phyloP scores from a whole-genome alignment of 2,888 invertebrate species.

The Leptopilina myrica region DNA sequence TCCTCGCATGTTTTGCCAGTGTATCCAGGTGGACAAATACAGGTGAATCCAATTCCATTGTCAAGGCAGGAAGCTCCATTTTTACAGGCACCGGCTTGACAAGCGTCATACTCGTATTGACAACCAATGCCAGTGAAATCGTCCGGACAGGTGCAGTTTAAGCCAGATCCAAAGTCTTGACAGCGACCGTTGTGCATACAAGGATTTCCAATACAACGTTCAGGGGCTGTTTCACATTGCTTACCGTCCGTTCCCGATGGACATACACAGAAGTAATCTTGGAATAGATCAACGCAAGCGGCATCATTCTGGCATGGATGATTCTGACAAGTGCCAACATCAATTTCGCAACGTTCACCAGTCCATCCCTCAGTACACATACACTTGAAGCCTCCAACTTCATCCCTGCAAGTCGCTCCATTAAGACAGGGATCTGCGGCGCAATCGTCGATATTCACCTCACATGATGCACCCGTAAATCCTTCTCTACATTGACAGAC shows the following conservation, averaged over 20 bases:
- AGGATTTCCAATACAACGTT: conserved; percentile 92
- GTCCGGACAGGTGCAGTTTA: conserved; percentile 94
- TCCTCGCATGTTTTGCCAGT: conserved; percentile 90
- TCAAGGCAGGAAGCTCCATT: conserved; percentile 96
- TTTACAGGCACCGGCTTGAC: conserved; percentile 91
- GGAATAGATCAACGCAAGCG: conserved; percentile 92
- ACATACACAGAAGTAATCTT: conserved; percentile 95
- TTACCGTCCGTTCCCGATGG: conserved; percentile 97
- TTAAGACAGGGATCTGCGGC: conserved; percentile 90
- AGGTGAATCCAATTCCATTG: conserved; percentile 90
- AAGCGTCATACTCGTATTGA: conserved; percentile 95
- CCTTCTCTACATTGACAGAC: conserved; percentile 93
- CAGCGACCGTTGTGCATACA: conserved; percentile 98
- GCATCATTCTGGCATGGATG: conserved; percentile 96
- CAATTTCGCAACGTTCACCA: conserved; percentile 89
- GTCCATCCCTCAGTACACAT: conserved; percentile 91
- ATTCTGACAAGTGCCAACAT: conserved; percentile 91
- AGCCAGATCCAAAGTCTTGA: conserved; percentile 95
- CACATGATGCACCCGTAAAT: conserved; percentile 90
- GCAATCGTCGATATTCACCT: conserved; percentile 92
- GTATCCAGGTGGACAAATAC: conserved; percentile 89
- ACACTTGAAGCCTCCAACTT: conserved; percentile 90
- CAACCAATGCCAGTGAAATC: conserved; percentile 94
- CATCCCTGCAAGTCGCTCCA: conserved; percentile 92
- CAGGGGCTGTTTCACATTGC: conserved; percentile 97